A percentile compares a stretch with the other conserved stretches of the same genome.
Evolutionary conservation across 2,797 vertebrate species (phyloP).

Genomic region (Pelochelys cantorii): DNA sequence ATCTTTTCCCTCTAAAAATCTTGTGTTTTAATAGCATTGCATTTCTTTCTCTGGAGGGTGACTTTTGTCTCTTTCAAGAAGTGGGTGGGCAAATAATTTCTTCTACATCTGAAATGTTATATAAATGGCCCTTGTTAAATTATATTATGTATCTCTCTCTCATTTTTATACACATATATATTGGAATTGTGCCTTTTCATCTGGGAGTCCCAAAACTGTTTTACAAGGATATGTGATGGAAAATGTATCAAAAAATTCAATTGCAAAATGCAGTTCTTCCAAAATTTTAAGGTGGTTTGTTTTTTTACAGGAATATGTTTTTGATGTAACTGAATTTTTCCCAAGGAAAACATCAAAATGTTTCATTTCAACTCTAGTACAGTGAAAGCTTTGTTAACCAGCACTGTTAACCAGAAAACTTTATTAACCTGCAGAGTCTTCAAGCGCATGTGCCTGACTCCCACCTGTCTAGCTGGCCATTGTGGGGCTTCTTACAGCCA

Average conservation of each 20-base stretch:
- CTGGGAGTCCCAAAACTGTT: neutral
- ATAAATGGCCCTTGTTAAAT: neutral
- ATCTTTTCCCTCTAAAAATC: neutral
- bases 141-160: neutral
- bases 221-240: neutral
- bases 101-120: neutral
- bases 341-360: neutral
- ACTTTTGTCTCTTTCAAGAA: neutral
- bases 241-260: neutral
- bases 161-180: no score
- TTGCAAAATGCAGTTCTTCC: neutral
- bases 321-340: neutral
- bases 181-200: neutral
- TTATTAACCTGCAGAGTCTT: no score
- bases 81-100: neutral
- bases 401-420: no score
- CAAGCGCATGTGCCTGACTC: no score
- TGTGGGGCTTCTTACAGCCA: no score
- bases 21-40: neutral
- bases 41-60: neutral
- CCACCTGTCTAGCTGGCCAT: no score
- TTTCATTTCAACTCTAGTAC: neutral
- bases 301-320: neutral
- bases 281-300: neutral
- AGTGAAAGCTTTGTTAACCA: no score